These are phyloP conservation scores for Phortica okadai DNA, from an alignment of 2,888 invertebrate species.

Conservation along the genomic window DNA sequence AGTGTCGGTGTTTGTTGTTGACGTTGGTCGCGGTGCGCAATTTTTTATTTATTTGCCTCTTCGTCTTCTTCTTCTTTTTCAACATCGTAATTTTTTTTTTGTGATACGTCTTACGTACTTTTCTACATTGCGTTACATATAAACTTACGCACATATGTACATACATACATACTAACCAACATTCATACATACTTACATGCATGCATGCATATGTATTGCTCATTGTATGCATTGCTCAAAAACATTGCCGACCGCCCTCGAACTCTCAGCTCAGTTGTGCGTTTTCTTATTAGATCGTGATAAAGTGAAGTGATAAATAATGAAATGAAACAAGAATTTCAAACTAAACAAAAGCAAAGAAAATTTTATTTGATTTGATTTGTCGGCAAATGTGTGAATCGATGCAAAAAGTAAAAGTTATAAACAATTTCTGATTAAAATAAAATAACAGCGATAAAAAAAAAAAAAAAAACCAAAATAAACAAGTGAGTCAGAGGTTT, in stretches of 20 bases:
- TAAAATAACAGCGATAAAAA: not conserved
- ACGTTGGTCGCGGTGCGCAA: conserved; percentile 69
- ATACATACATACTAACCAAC: conserved; percentile 41
- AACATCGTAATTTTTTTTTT: conserved; percentile 2
- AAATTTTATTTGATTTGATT: not conserved
- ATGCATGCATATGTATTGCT: not conserved
- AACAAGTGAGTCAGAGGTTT: conserved; percentile 5
- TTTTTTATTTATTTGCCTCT: conserved; percentile 49
- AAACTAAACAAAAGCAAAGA: not conserved
- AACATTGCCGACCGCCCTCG: not conserved
- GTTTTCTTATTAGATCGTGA: conserved; percentile 1
- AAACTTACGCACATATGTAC: conserved; percentile 25
- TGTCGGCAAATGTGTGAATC: not conserved
- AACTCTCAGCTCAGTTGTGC: not conserved
- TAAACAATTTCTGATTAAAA: not conserved
- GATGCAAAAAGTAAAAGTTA: not conserved
- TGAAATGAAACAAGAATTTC: not conserved
- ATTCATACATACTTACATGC: conserved; percentile 34
- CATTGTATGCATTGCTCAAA: not conserved
- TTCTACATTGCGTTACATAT: conserved; percentile 3
- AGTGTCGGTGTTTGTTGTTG: conserved; percentile 68
- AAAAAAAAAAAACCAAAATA: not conserved
- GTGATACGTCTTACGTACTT: conserved; percentile 2
- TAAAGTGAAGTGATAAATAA: not conserved
- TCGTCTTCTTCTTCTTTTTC: not conserved